A percentile compares a stretch with the other conserved stretches of the same genome.
Conservation (phyloP, 1,140 invertebrate species). For the Drosophila guanche region DNA sequence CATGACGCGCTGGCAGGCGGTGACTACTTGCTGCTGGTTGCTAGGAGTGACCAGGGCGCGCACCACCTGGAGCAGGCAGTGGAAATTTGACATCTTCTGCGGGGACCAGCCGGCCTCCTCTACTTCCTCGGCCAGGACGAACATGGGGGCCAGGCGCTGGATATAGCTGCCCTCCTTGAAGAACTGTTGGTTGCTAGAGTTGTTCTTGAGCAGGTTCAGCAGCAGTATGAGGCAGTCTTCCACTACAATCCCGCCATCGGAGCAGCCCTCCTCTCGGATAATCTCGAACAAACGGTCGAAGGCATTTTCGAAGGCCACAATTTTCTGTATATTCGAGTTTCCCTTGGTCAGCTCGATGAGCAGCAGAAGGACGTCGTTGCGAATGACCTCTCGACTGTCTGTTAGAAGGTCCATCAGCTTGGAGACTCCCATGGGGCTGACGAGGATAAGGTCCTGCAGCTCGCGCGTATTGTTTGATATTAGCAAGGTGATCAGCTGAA, state of each 20-base stretch:
- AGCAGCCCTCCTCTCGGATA: slow-evolving; percentile 95
- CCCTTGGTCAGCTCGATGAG: slow-evolving; percentile 96
- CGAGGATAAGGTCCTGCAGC: slow-evolving; percentile 96
- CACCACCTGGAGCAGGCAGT: slow-evolving; percentile 95
- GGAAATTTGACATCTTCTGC: slow-evolving; percentile 97
- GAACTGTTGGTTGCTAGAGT: slow-evolving; percentile 98
- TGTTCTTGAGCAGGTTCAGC: slow-evolving; percentile 96
- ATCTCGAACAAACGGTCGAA: slow-evolving; percentile 98
- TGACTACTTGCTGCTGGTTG: slow-evolving; percentile 89
- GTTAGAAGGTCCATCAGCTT: slow-evolving; percentile 98
- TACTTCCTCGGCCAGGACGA: slow-evolving; percentile 87
- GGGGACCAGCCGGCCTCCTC: slow-evolving; percentile 94
- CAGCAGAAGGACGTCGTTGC: slow-evolving; percentile 97
- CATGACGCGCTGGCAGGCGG: slow-evolving; percentile 95
- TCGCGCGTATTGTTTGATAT: slow-evolving; percentile 93
- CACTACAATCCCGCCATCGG: slow-evolving; percentile 98
- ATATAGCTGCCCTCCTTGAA: slow-evolving; percentile 99
- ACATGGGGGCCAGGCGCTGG: slow-evolving; percentile 94
- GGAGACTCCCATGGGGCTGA: slow-evolving; percentile 98
- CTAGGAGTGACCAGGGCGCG: slow-evolving; percentile 95
- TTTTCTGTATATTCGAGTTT: slow-evolving; percentile 99
- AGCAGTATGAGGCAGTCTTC: slow-evolving; percentile 98
- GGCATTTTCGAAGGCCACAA: slow-evolving; percentile 99
- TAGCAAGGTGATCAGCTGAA: slow-evolving; percentile 93
- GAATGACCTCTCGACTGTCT: slow-evolving; percentile 97